A percentile compares a stretch with the other conserved stretches of the same genome.
Conservation (phyloP, 1,140 invertebrate genomes). For the Babylonia areolata region DNA sequence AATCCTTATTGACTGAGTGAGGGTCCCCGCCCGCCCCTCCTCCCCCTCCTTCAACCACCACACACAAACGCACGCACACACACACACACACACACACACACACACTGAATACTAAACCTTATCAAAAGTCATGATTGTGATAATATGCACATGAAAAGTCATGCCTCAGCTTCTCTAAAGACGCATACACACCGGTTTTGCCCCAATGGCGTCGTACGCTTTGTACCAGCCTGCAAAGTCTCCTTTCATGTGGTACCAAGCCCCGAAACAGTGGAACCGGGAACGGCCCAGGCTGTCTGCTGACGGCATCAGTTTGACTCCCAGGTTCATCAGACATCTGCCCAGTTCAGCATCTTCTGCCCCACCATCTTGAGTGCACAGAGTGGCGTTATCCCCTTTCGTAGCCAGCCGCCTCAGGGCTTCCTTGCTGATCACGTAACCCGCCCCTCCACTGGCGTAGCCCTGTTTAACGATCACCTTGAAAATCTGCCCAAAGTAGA, state of each 20-base stretch:
- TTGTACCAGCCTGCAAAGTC: conserved; percentile 71
- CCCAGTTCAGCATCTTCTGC: conserved; percentile 96
- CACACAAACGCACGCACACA: background rate
- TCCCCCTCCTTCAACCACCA: background rate
- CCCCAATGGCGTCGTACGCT: conserved; percentile 61
- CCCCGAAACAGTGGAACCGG: conserved; percentile 91
- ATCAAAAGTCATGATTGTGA: background rate
- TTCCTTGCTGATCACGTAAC: conserved; percentile 89
- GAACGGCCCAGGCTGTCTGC: conserved; percentile 89
- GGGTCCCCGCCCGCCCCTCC: too few species aligned
- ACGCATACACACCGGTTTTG: conserved; percentile 60
- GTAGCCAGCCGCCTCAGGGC: conserved; percentile 56
- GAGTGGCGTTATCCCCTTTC: conserved; percentile 76
- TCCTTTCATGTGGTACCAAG: conserved; percentile 73
- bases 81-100: background rate
- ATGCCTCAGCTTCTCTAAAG: background rate
- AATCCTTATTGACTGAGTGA: too few species aligned
- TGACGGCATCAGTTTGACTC: conserved; percentile 90
- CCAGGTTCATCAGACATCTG: conserved; percentile 90
- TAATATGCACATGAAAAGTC: background rate
- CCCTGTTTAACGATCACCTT: conserved; percentile 61
- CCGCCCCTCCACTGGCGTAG: conserved; percentile 73
- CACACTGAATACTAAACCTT: background rate
- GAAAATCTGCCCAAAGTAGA: conserved; percentile 76
- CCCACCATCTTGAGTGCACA: conserved; percentile 81